These are phyloP conservation scores for Gouania willdenowi DNA, from an alignment of 2,797 vertebrate genomes.

Conservation along the genomic window DNA sequence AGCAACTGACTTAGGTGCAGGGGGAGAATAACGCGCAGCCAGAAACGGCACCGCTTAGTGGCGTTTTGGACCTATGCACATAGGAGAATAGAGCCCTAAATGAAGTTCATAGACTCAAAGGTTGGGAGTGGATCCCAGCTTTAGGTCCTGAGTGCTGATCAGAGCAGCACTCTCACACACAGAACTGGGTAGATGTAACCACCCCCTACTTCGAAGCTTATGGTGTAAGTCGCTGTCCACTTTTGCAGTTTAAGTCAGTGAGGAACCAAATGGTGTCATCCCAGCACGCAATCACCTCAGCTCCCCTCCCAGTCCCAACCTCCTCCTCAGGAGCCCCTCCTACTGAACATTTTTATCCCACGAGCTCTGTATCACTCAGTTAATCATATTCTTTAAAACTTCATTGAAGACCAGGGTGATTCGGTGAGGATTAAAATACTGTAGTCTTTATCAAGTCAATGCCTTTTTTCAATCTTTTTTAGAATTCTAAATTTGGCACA, in stretches of 20 bases:
- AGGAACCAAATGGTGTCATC: conserved; percentile 54
- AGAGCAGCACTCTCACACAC: conserved; percentile 11
- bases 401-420: too few species aligned
- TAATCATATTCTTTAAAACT: too few species aligned
- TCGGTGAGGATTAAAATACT: too few species aligned
- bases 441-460: too few species aligned
- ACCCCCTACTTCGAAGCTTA: conserved; percentile 17
- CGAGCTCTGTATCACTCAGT: too few species aligned
- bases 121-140: conserved; percentile 8
- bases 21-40: too few species aligned
- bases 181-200: conserved; percentile 29
- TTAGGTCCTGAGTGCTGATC: conserved; percentile 13
- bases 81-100: too few species aligned
- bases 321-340: conserved; percentile 38
- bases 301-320: conserved; percentile 30
- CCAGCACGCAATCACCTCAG: conserved; percentile 36
- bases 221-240: too few species aligned
- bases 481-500: background rate
- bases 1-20: too few species aligned
- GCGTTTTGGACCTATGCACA: too few species aligned
- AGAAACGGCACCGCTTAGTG: too few species aligned
- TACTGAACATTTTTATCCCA: conserved; percentile 63
- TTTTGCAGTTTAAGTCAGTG: conserved; percentile 43
- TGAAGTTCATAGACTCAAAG: conserved; percentile 5
- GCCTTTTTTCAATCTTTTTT: background rate